A percentile compares a stretch with the other conserved stretches of the same genome.
phyloP scores from a whole-genome alignment of 2,797 vertebrate species.

The Odontamblyopus rebecca region DNA sequence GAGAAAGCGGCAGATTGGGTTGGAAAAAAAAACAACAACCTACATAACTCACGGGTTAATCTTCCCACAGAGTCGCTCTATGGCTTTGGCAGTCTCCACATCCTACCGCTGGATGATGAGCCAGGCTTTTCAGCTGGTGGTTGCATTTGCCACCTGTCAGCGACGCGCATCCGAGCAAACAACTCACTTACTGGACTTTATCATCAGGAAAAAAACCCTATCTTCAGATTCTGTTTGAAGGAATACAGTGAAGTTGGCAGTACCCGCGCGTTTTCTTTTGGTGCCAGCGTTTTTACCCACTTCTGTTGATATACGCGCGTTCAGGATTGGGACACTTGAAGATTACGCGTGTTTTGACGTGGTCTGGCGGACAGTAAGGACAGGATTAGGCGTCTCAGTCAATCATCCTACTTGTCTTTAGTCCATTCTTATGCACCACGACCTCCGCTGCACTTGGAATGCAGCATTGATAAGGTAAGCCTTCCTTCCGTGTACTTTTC shows the following conservation, averaged over 20 bases:
- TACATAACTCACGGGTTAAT: constrained; percentile 44
- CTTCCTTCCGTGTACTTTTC: constrained; percentile 4
- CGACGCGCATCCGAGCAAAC: constrained; percentile 18
- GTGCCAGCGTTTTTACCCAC: constrained; percentile 22
- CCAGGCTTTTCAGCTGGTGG: constrained; percentile 39
- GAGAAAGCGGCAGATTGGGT: not conserved
- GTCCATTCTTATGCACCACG: constrained; percentile 65
- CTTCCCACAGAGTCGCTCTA: constrained; percentile 40
- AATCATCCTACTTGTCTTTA: constrained; percentile 58
- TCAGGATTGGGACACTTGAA: constrained; percentile 54
- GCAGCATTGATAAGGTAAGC: constrained; percentile 57
- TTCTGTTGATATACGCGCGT: constrained; percentile 42
- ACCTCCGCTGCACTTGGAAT: constrained; percentile 69
- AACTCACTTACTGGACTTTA: constrained; percentile 16
- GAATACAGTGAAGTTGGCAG: constrained; percentile 51
- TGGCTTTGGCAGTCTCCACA: constrained; percentile 45
- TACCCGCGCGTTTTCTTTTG: too few relatives aligned
- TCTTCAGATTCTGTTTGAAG: not conserved
- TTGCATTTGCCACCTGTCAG: constrained; percentile 55
- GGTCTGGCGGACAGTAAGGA: constrained; percentile 69
- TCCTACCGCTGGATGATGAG: constrained; percentile 44
- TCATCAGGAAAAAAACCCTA: not conserved
- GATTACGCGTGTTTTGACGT: constrained; percentile 67
- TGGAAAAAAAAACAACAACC: not conserved
- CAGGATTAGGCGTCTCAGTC: constrained; percentile 63